Base-by-base conservation (phyloP, 2,888 invertebrate species). In the Strigamia crassipes region DNA sequence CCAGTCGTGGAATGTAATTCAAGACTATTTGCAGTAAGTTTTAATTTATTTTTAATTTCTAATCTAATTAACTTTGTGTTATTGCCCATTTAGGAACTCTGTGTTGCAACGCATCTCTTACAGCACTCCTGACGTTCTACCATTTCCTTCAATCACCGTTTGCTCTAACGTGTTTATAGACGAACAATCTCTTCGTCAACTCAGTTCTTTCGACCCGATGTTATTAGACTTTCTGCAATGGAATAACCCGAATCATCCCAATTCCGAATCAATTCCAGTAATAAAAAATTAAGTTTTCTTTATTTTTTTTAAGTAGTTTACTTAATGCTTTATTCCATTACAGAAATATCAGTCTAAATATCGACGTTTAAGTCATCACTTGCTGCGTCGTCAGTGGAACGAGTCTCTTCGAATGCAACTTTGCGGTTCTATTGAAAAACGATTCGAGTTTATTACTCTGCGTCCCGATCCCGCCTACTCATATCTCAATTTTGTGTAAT, bases 21-120 rank as follows among this genome's bases (percentile, higher is more conserved):
- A 27, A 10, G 78, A 78, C 34, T 78, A 78, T 42, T 38, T 31
- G 15, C 78, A 78, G 78, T 78, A 78, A 78, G 42, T 34, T 21
- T 34, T 15, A 6, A 41, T 10, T 38, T 23, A 15, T 77, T 18
- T 34, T 18, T 13, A 31, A 34, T 13, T 78, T 41, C 38, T 13
- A n/a, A 27, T 27, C 4, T 18, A 27, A 27, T 34, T 78, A n/a
- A n/a, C n/a, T n/a, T n/a, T n/a, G n/a, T n/a, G n/a, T n/a, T n/a
- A n/a, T n/a, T n/a, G n/a, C n/a, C n/a, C n/a, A 12, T 34, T 34
- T 34, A 78, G 78, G 10, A 13, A 78, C 9, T 78, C 78, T 2
- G 78, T 78, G 21, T 21, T 78, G 9, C 78, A 78, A 34, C 27
- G 78, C 3, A 78, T 78, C 10, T 2, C 78, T 18, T 78, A 78